Conservation (phyloP, 2,113 vertebrate species). For the Hiodon tergisus region DNA sequence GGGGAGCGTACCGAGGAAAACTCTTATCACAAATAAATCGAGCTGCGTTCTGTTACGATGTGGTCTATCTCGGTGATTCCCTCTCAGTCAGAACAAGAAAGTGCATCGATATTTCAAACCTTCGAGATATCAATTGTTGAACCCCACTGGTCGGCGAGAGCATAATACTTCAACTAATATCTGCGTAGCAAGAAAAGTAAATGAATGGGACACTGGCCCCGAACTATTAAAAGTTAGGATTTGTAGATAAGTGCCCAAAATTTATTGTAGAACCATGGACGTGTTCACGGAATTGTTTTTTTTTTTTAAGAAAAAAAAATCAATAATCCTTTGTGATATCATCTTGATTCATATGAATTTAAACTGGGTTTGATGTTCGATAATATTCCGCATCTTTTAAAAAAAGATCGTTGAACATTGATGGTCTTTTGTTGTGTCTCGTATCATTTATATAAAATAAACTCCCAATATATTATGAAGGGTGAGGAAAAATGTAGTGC, state of each 20-base stretch:
- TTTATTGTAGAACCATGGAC: constrained; percentile 10
- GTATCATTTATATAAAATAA: background rate
- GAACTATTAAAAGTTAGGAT: constrained; percentile 21
- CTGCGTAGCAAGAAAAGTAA: constrained; percentile 6
- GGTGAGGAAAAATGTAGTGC: constrained; percentile 6
- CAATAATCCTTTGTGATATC: background rate
- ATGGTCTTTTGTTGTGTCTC: no score
- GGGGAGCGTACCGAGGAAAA: background rate
- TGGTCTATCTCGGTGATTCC: background rate
- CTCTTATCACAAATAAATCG: background rate
- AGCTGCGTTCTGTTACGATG: background rate
- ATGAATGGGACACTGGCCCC: background rate
- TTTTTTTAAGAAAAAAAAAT: background rate
- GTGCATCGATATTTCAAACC: background rate
- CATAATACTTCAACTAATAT: background rate
- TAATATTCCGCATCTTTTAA: constrained; percentile 36
- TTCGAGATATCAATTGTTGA: background rate
- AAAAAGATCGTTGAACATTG: no score
- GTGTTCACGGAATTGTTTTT: background rate
- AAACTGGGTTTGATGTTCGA: background rate
- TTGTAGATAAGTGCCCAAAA: background rate
- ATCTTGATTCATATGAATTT: constrained; percentile 11
- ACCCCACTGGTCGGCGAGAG: background rate
- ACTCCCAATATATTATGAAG: constrained; percentile 1
- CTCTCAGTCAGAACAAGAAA: background rate